A percentile compares a stretch with the other conserved stretches of the same genome.
These are phyloP conservation scores for Acromyrmex echinatior DNA, from an alignment of 1,140 invertebrate species.

Conservation along the genomic window DNA sequence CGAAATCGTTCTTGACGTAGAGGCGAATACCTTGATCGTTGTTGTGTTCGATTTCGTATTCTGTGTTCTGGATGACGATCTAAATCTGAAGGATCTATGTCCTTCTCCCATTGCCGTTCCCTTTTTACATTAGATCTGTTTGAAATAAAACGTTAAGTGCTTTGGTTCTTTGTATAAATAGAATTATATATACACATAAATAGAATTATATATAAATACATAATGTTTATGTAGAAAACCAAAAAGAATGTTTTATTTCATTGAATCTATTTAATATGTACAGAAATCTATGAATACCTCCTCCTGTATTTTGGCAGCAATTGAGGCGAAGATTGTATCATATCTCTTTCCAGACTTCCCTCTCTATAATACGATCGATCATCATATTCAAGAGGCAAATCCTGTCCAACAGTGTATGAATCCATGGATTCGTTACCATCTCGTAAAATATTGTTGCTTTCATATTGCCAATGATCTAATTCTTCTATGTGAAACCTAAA, in stretches of 20 bases:
- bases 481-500: slow-evolving; percentile 74
- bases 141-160: slow-evolving; percentile 22
- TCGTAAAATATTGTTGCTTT: slow-evolving; percentile 64
- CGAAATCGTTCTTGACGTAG: slow-evolving; percentile 65
- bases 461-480: slow-evolving; percentile 70
- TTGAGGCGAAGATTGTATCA: slow-evolving; percentile 71
- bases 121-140: slow-evolving; percentile 68
- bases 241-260: not conserved
- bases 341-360: slow-evolving; percentile 80
- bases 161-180: not conserved
- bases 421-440: slow-evolving; percentile 77
- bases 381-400: slow-evolving; percentile 75
- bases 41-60: slow-evolving; percentile 66
- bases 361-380: slow-evolving; percentile 76
- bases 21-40: slow-evolving; percentile 63
- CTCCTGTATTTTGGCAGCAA: slow-evolving; percentile 57
- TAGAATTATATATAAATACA: not conserved
- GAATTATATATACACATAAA: not conserved
- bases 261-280: not conserved
- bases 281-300: slow-evolving; percentile 68
- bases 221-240: not conserved
- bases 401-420: slow-evolving; percentile 73
- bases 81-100: slow-evolving; percentile 73
- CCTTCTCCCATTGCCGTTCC: slow-evolving; percentile 76
- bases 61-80: slow-evolving; percentile 69